Conservation (phyloP, 2,888 invertebrate genomes). For the Crioceris asparagi region DNA sequence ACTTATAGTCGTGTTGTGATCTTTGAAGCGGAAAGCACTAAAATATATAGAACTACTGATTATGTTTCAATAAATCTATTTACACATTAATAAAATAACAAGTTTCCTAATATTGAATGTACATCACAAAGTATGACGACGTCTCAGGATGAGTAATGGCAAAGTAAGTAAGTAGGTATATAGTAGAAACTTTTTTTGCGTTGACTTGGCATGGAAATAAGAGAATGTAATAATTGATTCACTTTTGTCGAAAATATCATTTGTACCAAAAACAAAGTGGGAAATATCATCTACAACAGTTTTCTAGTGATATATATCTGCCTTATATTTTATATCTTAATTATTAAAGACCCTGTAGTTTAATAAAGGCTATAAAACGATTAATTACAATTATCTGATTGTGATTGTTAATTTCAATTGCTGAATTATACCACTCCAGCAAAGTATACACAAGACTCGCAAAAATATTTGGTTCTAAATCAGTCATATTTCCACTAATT, state of each 20-base stretch:
- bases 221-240: no score
- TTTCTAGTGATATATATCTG: not conserved
- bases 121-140: not conserved
- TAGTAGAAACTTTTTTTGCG: no score
- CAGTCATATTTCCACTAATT: conserved; percentile 25
- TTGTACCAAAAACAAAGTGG: no score
- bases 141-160: no score
- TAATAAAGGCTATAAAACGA: not conserved
- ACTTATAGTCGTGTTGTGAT: conserved; percentile 1
- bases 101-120: not conserved
- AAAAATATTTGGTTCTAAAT: conserved; percentile 22
- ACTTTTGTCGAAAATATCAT: no score
- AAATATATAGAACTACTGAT: not conserved
- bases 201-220: no score
- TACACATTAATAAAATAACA: not conserved
- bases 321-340: not conserved
- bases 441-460: not conserved
- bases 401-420: not conserved
- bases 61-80: not conserved
- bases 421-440: not conserved
- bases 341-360: not conserved
- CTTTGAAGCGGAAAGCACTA: conserved; percentile 2
- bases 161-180: no score
- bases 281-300: no score
- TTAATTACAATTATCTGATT: not conserved